These are phyloP conservation scores for Heliconius melpomene DNA, from an alignment of 1,140 invertebrate genomes.

Conservation along the genomic window DNA sequence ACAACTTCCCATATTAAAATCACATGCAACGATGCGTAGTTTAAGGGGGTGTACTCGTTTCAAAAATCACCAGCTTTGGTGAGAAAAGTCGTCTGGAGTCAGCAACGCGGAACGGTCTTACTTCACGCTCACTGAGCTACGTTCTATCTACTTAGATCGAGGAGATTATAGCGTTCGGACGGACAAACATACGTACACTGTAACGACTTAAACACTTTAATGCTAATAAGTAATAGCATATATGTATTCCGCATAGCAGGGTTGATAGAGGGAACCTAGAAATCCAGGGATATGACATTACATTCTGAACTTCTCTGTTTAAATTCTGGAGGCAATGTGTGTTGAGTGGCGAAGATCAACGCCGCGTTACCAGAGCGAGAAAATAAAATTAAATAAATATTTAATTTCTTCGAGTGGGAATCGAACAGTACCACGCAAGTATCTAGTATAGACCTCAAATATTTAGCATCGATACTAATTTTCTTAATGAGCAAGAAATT, in stretches of 20 bases:
- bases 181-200: background rate
- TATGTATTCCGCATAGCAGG: no score
- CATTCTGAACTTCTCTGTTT: no score
- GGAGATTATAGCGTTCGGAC: constrained; percentile 50
- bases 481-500: background rate
- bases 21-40: constrained; percentile 40
- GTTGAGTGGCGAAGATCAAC: no score
- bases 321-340: no score
- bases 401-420: no score
- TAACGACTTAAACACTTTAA: background rate
- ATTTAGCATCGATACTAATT: background rate
- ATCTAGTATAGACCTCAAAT: no score
- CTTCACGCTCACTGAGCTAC: constrained; percentile 62
- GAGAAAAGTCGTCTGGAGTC: constrained; percentile 63
- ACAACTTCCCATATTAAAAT: constrained; percentile 42
- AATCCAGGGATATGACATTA: no score
- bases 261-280: no score
- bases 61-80: constrained; percentile 53
- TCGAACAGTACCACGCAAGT: no score
- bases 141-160: constrained; percentile 56
- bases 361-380: no score
- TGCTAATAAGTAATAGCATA: background rate
- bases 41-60: constrained; percentile 57
- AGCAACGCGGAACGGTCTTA: constrained; percentile 64
- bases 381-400: no score